phyloP scores from a whole-genome alignment of 2,888 invertebrate species.

The Drosophila macrothrix region DNA sequence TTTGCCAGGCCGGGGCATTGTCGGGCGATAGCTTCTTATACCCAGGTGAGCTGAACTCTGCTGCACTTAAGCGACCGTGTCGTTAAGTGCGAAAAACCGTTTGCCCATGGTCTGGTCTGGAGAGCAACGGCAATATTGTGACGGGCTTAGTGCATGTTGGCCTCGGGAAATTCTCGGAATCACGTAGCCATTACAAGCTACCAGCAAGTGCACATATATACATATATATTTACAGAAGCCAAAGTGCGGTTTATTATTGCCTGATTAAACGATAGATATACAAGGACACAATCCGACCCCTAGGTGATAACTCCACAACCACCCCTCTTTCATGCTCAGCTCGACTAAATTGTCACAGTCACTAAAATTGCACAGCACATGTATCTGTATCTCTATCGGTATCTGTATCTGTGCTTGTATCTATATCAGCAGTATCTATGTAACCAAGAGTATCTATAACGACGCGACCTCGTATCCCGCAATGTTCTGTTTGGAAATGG shows the following conservation, averaged over 20 bases:
- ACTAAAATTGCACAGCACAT: not conserved
- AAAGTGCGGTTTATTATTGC: slow-evolving; percentile 63
- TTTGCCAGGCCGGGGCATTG: slow-evolving; percentile 16
- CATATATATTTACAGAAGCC: slow-evolving; percentile 9
- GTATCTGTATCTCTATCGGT: slow-evolving; percentile 12
- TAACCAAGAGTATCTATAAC: slow-evolving; percentile 1
- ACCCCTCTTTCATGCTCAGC: not conserved
- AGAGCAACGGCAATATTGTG: slow-evolving; percentile 55
- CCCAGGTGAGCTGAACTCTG: slow-evolving; percentile 41
- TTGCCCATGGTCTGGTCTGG: slow-evolving; percentile 38
- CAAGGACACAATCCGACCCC: slow-evolving; percentile 3
- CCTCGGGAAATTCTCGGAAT: slow-evolving; percentile 16
- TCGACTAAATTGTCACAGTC: not conserved
- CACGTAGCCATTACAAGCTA: slow-evolving; percentile 47
- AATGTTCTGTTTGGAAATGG: not conserved
- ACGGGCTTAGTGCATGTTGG: slow-evolving; percentile 35
- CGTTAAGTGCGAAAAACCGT: slow-evolving; percentile 75
- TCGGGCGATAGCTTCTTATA: slow-evolving; percentile 4
- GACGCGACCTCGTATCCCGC: not conserved
- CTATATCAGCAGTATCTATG: slow-evolving; percentile 4
- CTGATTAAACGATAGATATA: slow-evolving; percentile 49
- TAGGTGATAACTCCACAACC: not conserved
- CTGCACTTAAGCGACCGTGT: slow-evolving; percentile 41
- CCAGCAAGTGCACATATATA: slow-evolving; percentile 30
- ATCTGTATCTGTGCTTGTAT: slow-evolving; percentile 2